Evolutionary conservation across 2,797 vertebrate genomes (phyloP), one percentile per base, ranked within the genome.

Genomic region (Tapirus indicus): DNA sequence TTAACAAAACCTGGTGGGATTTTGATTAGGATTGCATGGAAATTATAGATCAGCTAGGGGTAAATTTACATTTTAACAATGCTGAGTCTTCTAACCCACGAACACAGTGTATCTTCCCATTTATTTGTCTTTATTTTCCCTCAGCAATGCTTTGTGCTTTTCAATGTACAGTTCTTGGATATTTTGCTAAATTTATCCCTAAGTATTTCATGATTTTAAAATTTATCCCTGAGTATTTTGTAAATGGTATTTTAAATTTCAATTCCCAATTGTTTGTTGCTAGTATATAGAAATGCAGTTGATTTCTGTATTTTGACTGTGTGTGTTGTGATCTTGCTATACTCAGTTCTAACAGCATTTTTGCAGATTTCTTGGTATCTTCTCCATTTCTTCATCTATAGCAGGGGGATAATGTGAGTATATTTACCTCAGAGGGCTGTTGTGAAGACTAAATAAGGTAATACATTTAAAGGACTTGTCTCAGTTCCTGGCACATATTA

Each of bases 131-230:
- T 83, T 64, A 17, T 88, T 90, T 91, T 64, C 56, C 92, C 6
- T 66, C 14, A 56, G 7, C 35, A 41, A 41, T 10, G 29, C 3
- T 88, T 85, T 80, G 35, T 20, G 32, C 17, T 49, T 35, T 94
- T 62, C 60, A 80, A 60, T 32, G 3, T 27, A 27, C 23, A 77
- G 16, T 79, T 78, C 13, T 79, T 25, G 6, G 27, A 58, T 38
- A 72, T 91, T 91, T 96, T 87, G 12, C 83, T 91, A 56, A 92
- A 66, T 82, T 49, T 47, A 82, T 69, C 35, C 8, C 2, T 83
- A 74, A 74, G 23, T n/a, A 75, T 86, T 88, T 74, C 25, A 41
- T 58, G 10, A 12, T 79, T 92, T 93, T 41, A 93, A 68, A 66
- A 80, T 71, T 25, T 47, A 74, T 38, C 54, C 6, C 35, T 38